Conservation (phyloP, 1,140 invertebrate genomes). For the Leptinotarsa texana region DNA sequence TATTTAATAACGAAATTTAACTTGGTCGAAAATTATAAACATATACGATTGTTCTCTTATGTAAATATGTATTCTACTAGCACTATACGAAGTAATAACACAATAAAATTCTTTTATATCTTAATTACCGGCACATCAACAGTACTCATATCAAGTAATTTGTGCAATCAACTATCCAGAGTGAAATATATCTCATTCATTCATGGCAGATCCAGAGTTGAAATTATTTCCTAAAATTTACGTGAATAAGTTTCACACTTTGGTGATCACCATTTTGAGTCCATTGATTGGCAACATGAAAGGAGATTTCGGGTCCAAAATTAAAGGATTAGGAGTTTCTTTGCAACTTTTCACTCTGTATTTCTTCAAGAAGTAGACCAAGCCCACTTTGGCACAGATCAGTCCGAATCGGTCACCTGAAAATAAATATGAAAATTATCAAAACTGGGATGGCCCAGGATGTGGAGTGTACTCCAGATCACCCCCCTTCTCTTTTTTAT, state of each 20-base stretch:
- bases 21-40: too few species aligned
- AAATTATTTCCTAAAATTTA: not conserved
- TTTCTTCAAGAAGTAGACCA: conserved; percentile 41
- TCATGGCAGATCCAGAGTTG: not conserved
- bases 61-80: not conserved
- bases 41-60: too few species aligned
- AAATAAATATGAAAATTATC: conserved; percentile 1
- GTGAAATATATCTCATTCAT: too few species aligned
- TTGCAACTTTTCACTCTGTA: conserved; percentile 39
- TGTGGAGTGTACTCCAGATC: too few species aligned
- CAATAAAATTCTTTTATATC: not conserved
- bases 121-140: not conserved
- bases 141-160: not conserved
- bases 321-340: conserved; percentile 30
- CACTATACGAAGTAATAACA: not conserved
- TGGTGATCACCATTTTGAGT: conserved; percentile 32
- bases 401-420: conserved; percentile 45
- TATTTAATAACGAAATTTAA: too few species aligned
- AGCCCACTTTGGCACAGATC: conserved; percentile 43
- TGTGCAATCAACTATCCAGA: too few species aligned
- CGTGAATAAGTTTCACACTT: conserved; percentile 18
- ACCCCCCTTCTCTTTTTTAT: too few species aligned
- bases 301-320: conserved; percentile 36
- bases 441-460: too few species aligned
- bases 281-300: conserved; percentile 39